Base-by-base conservation (phyloP, 2,797 vertebrate species). In the Neopelma chrysocephalum region DNA sequence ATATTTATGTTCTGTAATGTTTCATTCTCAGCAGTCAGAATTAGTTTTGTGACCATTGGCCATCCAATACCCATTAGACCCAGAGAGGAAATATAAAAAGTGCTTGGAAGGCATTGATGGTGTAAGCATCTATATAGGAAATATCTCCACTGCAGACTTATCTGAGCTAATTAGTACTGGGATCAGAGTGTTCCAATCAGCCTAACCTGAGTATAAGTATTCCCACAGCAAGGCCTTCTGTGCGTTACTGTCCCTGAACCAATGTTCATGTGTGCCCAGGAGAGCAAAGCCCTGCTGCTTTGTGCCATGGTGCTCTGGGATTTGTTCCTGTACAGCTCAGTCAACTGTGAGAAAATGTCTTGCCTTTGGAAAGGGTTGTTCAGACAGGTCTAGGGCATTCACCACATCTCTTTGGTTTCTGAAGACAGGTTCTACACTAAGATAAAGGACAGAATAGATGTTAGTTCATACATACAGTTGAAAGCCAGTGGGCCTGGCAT, bases 151-250 rank as follows among this genome's bases (percentile, higher is more conserved):
- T 50, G 64, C 53, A 92, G 57, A 29, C 22, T 82, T 9, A 47
- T 89, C 68, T 91, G 40, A 53, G 75, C 68, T 93, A 96, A 91
- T 96, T 96, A 91, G 16, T 62, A 36, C 31, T 68, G 71, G 43
- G 47, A 91, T 70, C 43, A 51, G 62, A 64, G 26, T 58, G 64
- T 62, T 93, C 73, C 51, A 89, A 48, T 85, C 56, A 73, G 69
- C n/a, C 47, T 89, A 89, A 82, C 81, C 47, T 77, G 78, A 53
- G 38, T 29, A 27, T 32, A 82, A 79, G 34, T 85, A 89, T 87
- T 92, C 91, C 89, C 91, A 80, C 16, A 82, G 53, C 75, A 92
- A 82, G 11, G 27, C 16, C 56, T 51, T 51, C 66, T 85, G 72
- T 57, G 83, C 56, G 9, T 34, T 80, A 17, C 45, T 89, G 47